Base-by-base conservation (phyloP, 2,113 vertebrate species). In the Anseranas semipalmata region DNA sequence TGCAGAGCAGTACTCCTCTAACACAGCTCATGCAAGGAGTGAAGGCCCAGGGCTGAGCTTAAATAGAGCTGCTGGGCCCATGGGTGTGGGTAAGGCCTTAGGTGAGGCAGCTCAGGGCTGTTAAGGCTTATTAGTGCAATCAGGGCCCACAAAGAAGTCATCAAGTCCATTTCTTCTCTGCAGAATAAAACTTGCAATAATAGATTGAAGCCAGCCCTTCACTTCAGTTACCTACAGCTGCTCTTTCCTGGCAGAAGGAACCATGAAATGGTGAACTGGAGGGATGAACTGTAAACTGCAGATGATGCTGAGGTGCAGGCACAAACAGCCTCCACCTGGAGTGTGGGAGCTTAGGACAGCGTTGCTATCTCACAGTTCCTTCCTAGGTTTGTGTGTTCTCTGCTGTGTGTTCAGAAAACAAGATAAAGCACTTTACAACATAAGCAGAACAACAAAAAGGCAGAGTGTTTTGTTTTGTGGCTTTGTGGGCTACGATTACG, bases 21-120 rank as follows among this genome's bases (percentile, higher is more conserved):
- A 7, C 22, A 73, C 65, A 77, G 30, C 35, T 22, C 4, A 14
- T 1, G 0, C 0, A 39, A 0, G 12, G 0, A 45, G 0, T 0
- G 0, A 43, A n/a, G 0, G 0, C 0, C 8, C 28, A n/a, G 5
- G 11, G 12, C n/a, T 77, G 60, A 71, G 48, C 72, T 90, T 90
- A 92, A 68, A 93, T 58, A 70, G 50, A 78, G 15, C 27, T 85
- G n/a, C 56, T 79, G n/a, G 20, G 10, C 16, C 46, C 15, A 15
- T 8, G 5, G 32, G 10, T 18, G 24, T 46, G n/a, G 10, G 7
- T 41, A 11, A 63, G 12, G 53, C 22, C 11, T 68, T 50, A 43
- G 21, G 18, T 56, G 27, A 18, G 18, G 19, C 16, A 89, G 3
- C 6, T 53, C n/a, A 79, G 33, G 15, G 22, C 28, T 28, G 32